phyloP scores from a whole-genome alignment of 2,113 vertebrate genomes.

The Gallinago media region DNA sequence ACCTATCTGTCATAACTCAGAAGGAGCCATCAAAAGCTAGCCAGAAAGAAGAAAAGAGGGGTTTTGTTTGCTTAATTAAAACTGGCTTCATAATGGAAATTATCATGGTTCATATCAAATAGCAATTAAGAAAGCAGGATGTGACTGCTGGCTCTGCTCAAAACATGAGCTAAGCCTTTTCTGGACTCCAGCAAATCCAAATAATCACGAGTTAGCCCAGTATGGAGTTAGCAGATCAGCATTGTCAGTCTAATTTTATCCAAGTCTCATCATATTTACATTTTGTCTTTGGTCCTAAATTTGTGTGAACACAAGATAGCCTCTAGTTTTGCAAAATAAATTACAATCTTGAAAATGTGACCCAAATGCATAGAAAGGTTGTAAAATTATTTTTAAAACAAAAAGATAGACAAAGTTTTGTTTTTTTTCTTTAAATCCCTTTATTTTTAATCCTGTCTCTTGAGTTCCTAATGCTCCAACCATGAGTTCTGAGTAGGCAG shows the following conservation, averaged over 20 bases:
- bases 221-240: background rate
- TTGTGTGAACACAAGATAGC: background rate
- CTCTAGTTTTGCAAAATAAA: background rate
- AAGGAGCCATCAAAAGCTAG: background rate
- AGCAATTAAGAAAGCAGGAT: slow-evolving; percentile 58
- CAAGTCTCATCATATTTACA: background rate
- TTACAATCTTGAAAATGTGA: background rate
- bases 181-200: slow-evolving; percentile 26
- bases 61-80: slow-evolving; percentile 62
- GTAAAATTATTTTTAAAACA: background rate
- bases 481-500: background rate
- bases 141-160: slow-evolving; percentile 24
- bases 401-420: background rate
- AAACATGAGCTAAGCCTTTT: slow-evolving; percentile 32
- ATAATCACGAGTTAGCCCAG: slow-evolving; percentile 5
- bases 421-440: background rate
- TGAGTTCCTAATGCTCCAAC: background rate
- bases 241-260: slow-evolving; percentile 3
- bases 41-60: background rate
- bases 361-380: background rate
- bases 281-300: background rate
- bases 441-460: background rate
- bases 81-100: slow-evolving; percentile 19
- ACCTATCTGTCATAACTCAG: background rate
- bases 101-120: slow-evolving; percentile 35